Evolutionary conservation across 2,797 vertebrate genomes (phyloP).

Genomic region (Coregonus ussuriensis): DNA sequence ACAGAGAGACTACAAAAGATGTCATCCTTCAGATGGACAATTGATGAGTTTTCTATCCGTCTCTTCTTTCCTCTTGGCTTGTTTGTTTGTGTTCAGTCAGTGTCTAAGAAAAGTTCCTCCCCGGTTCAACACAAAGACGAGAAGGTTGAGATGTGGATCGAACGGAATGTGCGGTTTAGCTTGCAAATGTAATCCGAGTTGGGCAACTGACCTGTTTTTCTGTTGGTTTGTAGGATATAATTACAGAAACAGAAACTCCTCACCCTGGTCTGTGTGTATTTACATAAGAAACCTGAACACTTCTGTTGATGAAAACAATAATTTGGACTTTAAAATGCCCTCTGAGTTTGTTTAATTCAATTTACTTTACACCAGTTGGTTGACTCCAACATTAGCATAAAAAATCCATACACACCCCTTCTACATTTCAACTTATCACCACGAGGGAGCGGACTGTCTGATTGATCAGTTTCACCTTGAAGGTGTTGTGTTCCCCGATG

Average conservation of each 20-base stretch:
- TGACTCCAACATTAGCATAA: constrained; percentile 70
- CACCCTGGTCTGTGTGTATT: constrained; percentile 49
- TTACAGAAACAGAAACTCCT: not conserved
- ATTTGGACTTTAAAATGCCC: constrained; percentile 58
- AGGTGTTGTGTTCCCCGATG: constrained; percentile 70
- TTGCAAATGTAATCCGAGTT: constrained; percentile 38
- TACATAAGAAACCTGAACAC: constrained; percentile 46
- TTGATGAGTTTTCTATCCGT: constrained; percentile 76
- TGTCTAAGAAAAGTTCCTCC: constrained; percentile 69
- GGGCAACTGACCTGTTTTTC: constrained; percentile 28
- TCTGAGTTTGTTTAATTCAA: constrained; percentile 63
- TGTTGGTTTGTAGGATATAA: not conserved
- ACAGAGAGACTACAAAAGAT: constrained; percentile 81
- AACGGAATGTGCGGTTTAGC: constrained; percentile 22
- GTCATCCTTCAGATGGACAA: constrained; percentile 80
- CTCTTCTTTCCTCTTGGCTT: constrained; percentile 51
- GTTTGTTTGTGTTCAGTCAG: constrained; percentile 73
- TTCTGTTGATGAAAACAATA: constrained; percentile 64
- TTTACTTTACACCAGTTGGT: constrained; percentile 59
- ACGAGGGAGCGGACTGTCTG: constrained; percentile 66
- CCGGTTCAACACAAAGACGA: constrained; percentile 60
- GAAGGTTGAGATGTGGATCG: constrained; percentile 61
- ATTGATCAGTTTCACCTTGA: constrained; percentile 80
- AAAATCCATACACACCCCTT: constrained; percentile 53
- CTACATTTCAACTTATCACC: constrained; percentile 64